Evolutionary conservation across 2,113 vertebrate genomes (phyloP).

Genomic region (Ranitomeya imitator): DNA sequence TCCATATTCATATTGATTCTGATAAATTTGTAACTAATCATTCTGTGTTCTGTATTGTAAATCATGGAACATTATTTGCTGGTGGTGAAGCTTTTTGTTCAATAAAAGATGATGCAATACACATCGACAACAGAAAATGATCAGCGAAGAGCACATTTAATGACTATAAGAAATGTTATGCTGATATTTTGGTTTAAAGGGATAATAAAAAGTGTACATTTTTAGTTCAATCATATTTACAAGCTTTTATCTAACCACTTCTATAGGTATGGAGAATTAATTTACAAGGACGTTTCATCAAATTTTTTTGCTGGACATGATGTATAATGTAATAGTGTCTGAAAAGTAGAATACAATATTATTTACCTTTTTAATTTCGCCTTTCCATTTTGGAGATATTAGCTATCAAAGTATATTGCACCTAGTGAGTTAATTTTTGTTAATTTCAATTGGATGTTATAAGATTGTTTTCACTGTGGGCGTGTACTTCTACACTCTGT

Average conservation of each 20-base stretch:
- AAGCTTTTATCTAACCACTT: background rate
- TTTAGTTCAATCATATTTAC: background rate
- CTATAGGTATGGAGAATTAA: background rate
- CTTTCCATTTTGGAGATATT: too few species aligned
- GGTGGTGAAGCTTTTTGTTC: conserved; percentile 23
- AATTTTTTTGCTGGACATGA: too few species aligned
- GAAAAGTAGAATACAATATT: too few species aligned
- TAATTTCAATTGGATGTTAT: too few species aligned
- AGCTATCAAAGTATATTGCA: too few species aligned
- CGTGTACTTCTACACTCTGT: too few species aligned
- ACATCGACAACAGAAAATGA: conserved; percentile 9
- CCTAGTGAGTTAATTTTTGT: too few species aligned
- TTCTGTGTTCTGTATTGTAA: conserved; percentile 30
- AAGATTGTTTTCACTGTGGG: too few species aligned
- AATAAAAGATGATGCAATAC: conserved; percentile 33
- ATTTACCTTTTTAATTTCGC: too few species aligned
- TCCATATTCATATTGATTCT: conserved; percentile 43
- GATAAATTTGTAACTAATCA: conserved; percentile 31
- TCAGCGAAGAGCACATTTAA: background rate
- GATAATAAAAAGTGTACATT: background rate
- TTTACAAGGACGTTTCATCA: background rate
- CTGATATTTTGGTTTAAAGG: background rate
- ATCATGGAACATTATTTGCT: conserved; percentile 43
- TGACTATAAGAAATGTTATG: background rate
- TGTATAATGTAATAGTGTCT: too few species aligned